Conservation (phyloP, 2,888 invertebrate species). For the Sisyra terminalis region DNA sequence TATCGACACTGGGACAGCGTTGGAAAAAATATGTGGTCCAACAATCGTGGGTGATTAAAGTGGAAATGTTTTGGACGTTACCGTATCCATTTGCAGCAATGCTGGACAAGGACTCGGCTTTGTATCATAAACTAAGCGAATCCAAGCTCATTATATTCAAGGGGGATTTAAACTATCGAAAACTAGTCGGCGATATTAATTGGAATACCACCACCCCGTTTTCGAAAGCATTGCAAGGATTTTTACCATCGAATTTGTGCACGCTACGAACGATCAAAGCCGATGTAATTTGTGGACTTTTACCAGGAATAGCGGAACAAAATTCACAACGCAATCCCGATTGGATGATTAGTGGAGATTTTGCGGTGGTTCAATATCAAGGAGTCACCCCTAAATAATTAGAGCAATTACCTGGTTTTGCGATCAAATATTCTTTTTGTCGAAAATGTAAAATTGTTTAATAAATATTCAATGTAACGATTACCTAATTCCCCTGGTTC, state of each 20-base stretch:
- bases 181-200: conserved; percentile 73
- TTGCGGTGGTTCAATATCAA: conserved; percentile 54
- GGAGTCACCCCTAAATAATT: conserved; percentile 9
- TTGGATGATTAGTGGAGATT: conserved; percentile 79
- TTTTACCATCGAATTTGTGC: conserved; percentile 67
- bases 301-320: conserved; percentile 39
- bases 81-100: conserved; percentile 67
- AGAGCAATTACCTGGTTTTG: too few relatives aligned
- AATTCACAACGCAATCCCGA: conserved; percentile 36
- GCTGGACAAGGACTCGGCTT: conserved; percentile 42
- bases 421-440: too few relatives aligned
- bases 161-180: conserved; percentile 91
- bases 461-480: too few relatives aligned
- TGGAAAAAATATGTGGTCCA: conserved; percentile 46
- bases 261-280: conserved; percentile 79
- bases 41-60: conserved; percentile 31
- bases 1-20: conserved; percentile 31
- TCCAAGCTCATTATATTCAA: conserved; percentile 68
- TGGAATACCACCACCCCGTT: conserved; percentile 59
- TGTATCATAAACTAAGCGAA: conserved; percentile 54
- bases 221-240: conserved; percentile 49
- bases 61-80: conserved; percentile 73
- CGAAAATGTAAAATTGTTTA: too few relatives aligned
- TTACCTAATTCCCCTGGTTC: too few relatives aligned
- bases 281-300: conserved; percentile 69